Conservation (phyloP, 2,888 invertebrate species). For the Caenorhabditis plicata region DNA sequence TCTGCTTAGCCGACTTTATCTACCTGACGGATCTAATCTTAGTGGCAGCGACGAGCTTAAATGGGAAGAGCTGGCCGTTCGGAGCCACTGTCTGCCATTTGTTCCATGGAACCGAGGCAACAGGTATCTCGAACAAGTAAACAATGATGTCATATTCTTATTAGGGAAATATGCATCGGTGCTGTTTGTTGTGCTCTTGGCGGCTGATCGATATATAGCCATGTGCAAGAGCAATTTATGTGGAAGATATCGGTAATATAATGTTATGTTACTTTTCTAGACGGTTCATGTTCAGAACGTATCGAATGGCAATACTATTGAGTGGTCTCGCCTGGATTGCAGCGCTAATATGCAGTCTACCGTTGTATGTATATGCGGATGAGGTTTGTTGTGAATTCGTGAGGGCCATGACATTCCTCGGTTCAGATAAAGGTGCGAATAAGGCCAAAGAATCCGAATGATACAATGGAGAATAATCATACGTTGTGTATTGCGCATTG, state of each 20-base stretch:
- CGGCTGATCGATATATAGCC: slow-evolving; percentile 61
- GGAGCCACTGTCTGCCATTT: slow-evolving; percentile 56
- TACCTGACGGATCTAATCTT: slow-evolving; percentile 59
- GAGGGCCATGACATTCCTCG: not conserved
- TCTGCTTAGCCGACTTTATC: slow-evolving; percentile 64
- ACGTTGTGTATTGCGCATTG: slow-evolving; percentile 58
- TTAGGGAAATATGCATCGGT: slow-evolving; percentile 62
- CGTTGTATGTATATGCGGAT: slow-evolving; percentile 56
- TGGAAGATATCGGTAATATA: slow-evolving; percentile 35
- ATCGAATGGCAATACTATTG: slow-evolving; percentile 49
- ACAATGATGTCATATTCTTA: slow-evolving; percentile 3
- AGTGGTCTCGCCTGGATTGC: slow-evolving; percentile 57
- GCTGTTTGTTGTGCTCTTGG: slow-evolving; percentile 61
- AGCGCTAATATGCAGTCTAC: slow-evolving; percentile 54
- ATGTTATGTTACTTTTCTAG: not conserved
- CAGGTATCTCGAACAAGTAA: slow-evolving; percentile 40
- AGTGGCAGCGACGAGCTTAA: slow-evolving; percentile 62
- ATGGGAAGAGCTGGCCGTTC: slow-evolving; percentile 63
- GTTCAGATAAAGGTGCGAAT: slow-evolving; percentile 33
- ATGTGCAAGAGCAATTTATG: slow-evolving; percentile 56
- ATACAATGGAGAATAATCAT: slow-evolving; percentile 37
- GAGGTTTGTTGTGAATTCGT: slow-evolving; percentile 26
- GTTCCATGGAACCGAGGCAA: slow-evolving; percentile 63
- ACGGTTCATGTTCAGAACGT: slow-evolving; percentile 36
- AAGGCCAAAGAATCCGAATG: slow-evolving; percentile 27